phyloP scores from a whole-genome alignment of 2,888 invertebrate species.

The Aspidiotus destructor region DNA sequence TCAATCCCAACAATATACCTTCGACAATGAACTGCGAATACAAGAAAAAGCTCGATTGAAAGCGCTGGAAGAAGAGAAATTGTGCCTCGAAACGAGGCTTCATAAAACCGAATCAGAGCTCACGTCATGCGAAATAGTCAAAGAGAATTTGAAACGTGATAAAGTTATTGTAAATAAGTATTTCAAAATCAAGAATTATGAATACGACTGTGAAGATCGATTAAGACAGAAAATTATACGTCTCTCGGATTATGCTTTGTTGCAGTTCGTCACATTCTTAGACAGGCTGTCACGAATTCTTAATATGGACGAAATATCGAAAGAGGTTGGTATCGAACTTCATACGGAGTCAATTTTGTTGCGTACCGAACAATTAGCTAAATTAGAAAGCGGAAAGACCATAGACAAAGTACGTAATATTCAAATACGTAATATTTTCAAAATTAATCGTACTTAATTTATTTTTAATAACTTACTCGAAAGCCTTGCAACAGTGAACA shows the following conservation, averaged over 20 bases:
- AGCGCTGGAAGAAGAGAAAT: slow-evolving; percentile 61
- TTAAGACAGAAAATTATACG: no score
- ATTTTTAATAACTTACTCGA: neutral
- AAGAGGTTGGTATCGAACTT: slow-evolving; percentile 69
- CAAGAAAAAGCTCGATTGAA: slow-evolving; percentile 27
- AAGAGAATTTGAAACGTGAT: slow-evolving; percentile 63
- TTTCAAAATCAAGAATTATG: neutral
- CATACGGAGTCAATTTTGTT: slow-evolving; percentile 75
- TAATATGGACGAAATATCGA: slow-evolving; percentile 73
- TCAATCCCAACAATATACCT: slow-evolving; percentile 25
- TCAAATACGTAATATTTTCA: neutral
- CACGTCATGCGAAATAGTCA: slow-evolving; percentile 58
- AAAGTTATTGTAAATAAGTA: slow-evolving; percentile 60
- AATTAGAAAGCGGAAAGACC: slow-evolving; percentile 70
- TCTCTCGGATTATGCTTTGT: slow-evolving; percentile 34
- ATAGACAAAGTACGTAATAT: slow-evolving; percentile 59
- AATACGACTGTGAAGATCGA: no score
- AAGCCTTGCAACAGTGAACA: neutral
- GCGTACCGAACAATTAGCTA: slow-evolving; percentile 71
- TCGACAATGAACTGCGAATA: slow-evolving; percentile 23
- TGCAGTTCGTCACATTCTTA: slow-evolving; percentile 68
- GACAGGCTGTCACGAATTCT: slow-evolving; percentile 72
- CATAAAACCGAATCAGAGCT: slow-evolving; percentile 73
- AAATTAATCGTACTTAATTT: neutral
- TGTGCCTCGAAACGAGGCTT: slow-evolving; percentile 61